Conservation (phyloP, 2,113 vertebrate genomes). For the Gymnobelideus leadbeateri region DNA sequence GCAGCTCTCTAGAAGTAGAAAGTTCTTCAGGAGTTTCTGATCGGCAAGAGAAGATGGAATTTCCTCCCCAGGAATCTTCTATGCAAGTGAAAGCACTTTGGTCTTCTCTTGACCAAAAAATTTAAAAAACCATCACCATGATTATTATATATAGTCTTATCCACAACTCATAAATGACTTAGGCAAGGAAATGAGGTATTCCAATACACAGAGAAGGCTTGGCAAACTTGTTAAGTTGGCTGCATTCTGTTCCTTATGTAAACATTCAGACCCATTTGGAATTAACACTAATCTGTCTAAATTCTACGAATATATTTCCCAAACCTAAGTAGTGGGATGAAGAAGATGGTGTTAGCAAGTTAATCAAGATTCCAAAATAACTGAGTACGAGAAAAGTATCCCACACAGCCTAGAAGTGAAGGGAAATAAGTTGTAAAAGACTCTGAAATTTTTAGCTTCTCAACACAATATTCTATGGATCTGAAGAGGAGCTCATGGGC, state of each 20-base stretch:
- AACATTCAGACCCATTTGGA: slow-evolving; percentile 52
- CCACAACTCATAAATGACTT: neutral
- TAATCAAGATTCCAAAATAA: slow-evolving; percentile 60
- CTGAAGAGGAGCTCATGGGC: neutral
- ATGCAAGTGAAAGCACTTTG: neutral
- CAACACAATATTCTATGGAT: neutral
- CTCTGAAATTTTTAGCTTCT: slow-evolving; percentile 15
- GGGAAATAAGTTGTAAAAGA: slow-evolving; percentile 18
- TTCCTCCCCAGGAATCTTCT: neutral
- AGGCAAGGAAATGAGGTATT: neutral
- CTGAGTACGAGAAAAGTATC: slow-evolving; percentile 68
- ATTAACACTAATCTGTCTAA: slow-evolving; percentile 57
- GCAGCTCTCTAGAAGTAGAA: neutral
- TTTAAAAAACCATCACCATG: neutral
- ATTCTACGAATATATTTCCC: slow-evolving; percentile 64
- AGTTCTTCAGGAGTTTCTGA: neutral
- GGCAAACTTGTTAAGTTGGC: neutral
- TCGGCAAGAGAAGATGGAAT: neutral
- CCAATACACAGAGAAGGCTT: neutral
- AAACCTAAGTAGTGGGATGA: slow-evolving; percentile 50
- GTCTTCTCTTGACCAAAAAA: neutral
- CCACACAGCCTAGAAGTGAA: slow-evolving; percentile 60
- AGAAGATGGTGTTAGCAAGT: slow-evolving; percentile 33
- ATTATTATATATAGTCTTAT: neutral
- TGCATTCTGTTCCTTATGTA: neutral